These are phyloP conservation scores for Brachymystax lenok DNA, from an alignment of 2,797 vertebrate genomes.

Conservation along the genomic window DNA sequence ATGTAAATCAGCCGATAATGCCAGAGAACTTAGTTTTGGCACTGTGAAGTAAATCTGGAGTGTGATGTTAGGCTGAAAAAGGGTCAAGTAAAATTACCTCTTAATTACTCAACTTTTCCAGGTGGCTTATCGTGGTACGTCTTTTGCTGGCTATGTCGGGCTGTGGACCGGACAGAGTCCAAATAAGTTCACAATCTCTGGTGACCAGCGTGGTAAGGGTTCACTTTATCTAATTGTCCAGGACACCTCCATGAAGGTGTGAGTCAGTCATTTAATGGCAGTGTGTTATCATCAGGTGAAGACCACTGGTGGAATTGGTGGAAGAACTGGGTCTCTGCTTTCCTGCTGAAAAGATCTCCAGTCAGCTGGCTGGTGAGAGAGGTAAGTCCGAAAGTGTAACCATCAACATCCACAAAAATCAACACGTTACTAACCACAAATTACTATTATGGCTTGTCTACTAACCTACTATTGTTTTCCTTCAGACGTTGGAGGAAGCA, in stretches of 20 bases:
- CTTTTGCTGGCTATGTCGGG: conserved; percentile 90
- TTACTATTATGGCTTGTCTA: background rate
- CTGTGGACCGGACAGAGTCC: conserved; percentile 95
- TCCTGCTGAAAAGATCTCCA: conserved; percentile 76
- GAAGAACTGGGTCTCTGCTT: conserved; percentile 85
- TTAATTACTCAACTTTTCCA: conserved; percentile 51
- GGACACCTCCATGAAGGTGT: background rate
- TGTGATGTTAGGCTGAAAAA: background rate
- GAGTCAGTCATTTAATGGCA: background rate
- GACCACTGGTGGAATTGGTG: conserved; percentile 92
- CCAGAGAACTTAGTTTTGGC: background rate
- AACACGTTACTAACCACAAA: background rate
- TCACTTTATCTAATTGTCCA: background rate
- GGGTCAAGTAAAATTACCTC: background rate
- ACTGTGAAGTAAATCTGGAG: background rate
- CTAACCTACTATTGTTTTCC: background rate
- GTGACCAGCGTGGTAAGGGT: conserved; percentile 79
- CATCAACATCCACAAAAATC: background rate
- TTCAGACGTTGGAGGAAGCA: conserved; percentile 83
- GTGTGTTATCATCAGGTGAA: conserved; percentile 65
- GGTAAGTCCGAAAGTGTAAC: conserved; percentile 75
- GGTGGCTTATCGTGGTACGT: conserved; percentile 86
- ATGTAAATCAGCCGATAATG: background rate
- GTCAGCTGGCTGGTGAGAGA: conserved; percentile 91
- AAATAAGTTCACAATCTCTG: conserved; percentile 88